Evolutionary conservation across 2,888 invertebrate species (phyloP).

Genomic region (Hyppa rectilinea): DNA sequence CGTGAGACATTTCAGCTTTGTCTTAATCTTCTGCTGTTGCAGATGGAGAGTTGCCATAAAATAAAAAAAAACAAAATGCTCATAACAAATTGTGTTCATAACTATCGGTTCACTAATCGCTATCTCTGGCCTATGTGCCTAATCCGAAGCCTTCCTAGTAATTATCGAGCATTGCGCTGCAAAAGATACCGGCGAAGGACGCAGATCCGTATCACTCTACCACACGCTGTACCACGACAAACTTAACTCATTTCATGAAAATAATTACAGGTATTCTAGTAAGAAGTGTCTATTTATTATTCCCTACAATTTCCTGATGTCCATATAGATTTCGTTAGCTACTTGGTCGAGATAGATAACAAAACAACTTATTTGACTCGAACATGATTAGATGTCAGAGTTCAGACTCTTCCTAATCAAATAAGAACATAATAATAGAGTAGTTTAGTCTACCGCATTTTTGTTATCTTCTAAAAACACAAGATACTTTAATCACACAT

Average conservation of each 20-base stretch:
- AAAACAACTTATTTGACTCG: background rate
- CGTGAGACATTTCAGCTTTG: background rate
- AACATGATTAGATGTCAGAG: background rate
- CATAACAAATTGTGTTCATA: background rate
- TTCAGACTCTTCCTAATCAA: constrained; percentile 3
- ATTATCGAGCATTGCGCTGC: constrained; percentile 18
- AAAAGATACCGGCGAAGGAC: constrained; percentile 30
- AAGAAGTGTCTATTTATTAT: background rate
- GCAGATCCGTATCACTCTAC: constrained; percentile 3
- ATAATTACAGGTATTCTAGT: background rate
- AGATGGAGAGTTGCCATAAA: background rate
- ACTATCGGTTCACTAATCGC: constrained; percentile 12
- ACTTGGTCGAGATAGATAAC: background rate
- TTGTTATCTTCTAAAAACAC: constrained; percentile 34
- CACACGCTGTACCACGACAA: background rate
- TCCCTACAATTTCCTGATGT: background rate
- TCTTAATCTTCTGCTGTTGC: no score
- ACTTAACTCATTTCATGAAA: background rate
- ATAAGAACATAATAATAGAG: constrained; percentile 7
- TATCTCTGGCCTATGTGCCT: constrained; percentile 6
- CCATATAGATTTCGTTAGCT: background rate
- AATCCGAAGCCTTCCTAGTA: constrained; percentile 27
- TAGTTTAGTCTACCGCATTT: constrained; percentile 10
- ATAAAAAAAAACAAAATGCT: background rate
- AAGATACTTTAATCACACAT: constrained; percentile 12